Percentiles rank a stretch among this genome's conserved stretches.
These are phyloP conservation scores for Ophthalmolycus amberensis DNA, from an alignment of 2,113 vertebrate genomes.

Conservation along the genomic window DNA sequence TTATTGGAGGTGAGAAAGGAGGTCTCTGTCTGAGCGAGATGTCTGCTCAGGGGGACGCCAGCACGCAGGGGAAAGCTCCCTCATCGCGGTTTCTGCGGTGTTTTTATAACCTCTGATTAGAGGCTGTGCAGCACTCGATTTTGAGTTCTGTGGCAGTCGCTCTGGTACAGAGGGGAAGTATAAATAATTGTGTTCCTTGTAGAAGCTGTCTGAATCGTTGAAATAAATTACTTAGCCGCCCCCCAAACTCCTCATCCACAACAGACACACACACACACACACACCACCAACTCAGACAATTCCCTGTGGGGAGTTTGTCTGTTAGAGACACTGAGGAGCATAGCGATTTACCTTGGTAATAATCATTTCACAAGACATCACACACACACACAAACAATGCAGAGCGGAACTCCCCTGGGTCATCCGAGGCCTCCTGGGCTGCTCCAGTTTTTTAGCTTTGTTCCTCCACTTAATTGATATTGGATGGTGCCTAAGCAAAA, in stretches of 20 bases:
- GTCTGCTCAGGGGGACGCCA: slow-evolving; percentile 63
- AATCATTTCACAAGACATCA: slow-evolving; percentile 80
- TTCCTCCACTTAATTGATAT: slow-evolving; percentile 77
- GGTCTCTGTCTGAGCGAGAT: slow-evolving; percentile 65
- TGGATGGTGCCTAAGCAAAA: slow-evolving; percentile 55
- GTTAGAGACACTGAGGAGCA: slow-evolving; percentile 74
- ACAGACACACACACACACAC: slow-evolving; percentile 5
- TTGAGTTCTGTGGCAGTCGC: slow-evolving; percentile 70
- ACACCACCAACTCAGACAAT: slow-evolving; percentile 65
- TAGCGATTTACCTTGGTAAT: slow-evolving; percentile 81
- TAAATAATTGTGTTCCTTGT: slow-evolving; percentile 83
- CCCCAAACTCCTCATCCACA: slow-evolving; percentile 63
- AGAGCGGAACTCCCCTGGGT: slow-evolving; percentile 71
- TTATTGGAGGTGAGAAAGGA: slow-evolving; percentile 79
- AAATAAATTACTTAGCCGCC: slow-evolving; percentile 81
- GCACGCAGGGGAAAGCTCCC: slow-evolving; percentile 47
- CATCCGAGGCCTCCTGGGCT: slow-evolving; percentile 65
- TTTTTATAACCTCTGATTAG: slow-evolving; percentile 84
- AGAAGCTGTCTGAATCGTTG: slow-evolving; percentile 79
- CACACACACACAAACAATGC: slow-evolving; percentile 70
- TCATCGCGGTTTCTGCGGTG: slow-evolving; percentile 64
- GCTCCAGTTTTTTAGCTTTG: slow-evolving; percentile 74
- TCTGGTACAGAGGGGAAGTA: slow-evolving; percentile 69
- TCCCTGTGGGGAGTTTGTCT: slow-evolving; percentile 70
- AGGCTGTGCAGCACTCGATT: slow-evolving; percentile 78